phyloP scores from a whole-genome alignment of 2,797 vertebrate genomes.

The Malurus splendens region DNA sequence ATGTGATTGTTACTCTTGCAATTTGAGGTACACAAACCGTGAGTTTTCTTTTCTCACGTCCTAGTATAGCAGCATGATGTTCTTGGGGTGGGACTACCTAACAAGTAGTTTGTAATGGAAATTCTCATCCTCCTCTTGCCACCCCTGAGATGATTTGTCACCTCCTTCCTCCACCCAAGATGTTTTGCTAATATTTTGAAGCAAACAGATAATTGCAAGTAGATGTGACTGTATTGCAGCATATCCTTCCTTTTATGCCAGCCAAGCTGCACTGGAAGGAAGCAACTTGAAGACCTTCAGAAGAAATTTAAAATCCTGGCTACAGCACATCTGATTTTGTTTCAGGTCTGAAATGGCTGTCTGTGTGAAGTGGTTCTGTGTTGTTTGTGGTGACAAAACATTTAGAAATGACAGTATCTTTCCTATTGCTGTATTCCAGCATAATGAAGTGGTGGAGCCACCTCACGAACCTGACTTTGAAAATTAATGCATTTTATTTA shows the following conservation, averaged over 20 bases:
- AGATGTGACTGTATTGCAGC: not conserved
- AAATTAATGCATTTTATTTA: not conserved
- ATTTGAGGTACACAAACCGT: not conserved
- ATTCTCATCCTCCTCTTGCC: not conserved
- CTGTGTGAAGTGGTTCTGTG: not conserved
- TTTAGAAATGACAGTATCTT: not conserved
- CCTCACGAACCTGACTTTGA: not conserved
- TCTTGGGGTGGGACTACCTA: not conserved
- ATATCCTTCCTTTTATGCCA: slow-evolving; percentile 31
- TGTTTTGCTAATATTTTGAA: not conserved
- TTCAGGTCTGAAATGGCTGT: not conserved
- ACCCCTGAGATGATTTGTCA: not conserved
- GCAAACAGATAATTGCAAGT: not conserved
- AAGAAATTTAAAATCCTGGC: not conserved
- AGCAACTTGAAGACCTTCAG: not conserved
- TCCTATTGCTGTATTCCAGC: not conserved
- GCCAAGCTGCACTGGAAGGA: not conserved
- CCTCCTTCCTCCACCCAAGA: not conserved
- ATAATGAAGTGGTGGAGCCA: not conserved
- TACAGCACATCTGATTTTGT: not conserved
- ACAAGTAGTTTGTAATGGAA: not conserved
- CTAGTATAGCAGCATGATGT: not conserved
- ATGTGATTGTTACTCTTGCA: not conserved
- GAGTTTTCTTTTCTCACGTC: not conserved
- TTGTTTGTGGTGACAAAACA: not conserved